Evolutionary conservation across 1,140 invertebrate genomes (phyloP), one percentile per base, ranked within the genome.

Genomic region (Sitophilus oryzae): DNA sequence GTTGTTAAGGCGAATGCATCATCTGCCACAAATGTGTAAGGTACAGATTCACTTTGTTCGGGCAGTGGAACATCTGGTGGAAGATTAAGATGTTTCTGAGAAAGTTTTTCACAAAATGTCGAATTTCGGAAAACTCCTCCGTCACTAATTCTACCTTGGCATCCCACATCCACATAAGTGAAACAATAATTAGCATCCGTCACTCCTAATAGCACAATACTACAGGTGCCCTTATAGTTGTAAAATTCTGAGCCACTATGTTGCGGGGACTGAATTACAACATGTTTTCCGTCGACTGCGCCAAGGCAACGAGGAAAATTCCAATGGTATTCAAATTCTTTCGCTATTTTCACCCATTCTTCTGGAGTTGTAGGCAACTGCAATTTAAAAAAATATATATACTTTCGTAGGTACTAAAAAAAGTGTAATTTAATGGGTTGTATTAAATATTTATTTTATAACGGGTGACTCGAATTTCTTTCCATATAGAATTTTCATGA

Each of bases 151-250:
- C 66, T 56, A 18, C 75, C 75, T 62, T 69, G 65, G 20, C 66
- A 61, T 30, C 74, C 74, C 21, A 74, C 58, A 53, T 77, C 68
- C 15, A 71, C 64, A 45, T 67, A 69, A 22, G 67, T 61, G 62
- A 77, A 79, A 51, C 66, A 66, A 56, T 76, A 77, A 37, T 77
- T 56, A n/a, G 66, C 71, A 66, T 79, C 75, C 16, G 70, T 69
- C 49, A 76, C 38, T 2, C 69, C 76, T 49, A 79, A 57, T 16
- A 80, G 61, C 18, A 80, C 74, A 43, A 78, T 71, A 45, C 71
- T 75, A 64, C 71, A 75, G 45, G 56, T 69, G 20, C 63, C 58
- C 51, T 79, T 79, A 52, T 79, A 78, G 59, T 79, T 80, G 25
- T n/a, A 65, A 75, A 69, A 80, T n/a, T 66, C 53, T 8, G 64